These are phyloP conservation scores for Chymomyza fuscimana DNA, from an alignment of 2,888 invertebrate genomes.

Conservation along the genomic window DNA sequence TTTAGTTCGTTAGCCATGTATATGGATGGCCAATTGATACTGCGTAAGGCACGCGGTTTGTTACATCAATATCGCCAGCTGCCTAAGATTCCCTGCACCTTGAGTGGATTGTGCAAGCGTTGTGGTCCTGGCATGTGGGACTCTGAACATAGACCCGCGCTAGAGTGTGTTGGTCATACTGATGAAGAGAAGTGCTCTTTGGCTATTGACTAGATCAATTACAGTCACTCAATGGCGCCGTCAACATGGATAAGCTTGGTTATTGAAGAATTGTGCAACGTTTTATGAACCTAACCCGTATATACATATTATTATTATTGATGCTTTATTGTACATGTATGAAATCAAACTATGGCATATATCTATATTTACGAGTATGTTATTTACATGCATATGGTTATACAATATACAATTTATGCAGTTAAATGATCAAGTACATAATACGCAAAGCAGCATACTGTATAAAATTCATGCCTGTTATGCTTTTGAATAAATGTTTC, in stretches of 20 bases:
- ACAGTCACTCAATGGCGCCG: neutral
- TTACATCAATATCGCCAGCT: conserved; percentile 94
- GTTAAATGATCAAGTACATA: neutral
- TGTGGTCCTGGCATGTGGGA: conserved; percentile 98
- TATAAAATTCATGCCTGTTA: conserved; percentile 7
- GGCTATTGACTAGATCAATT: conserved; percentile 76
- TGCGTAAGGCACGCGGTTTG: conserved; percentile 94
- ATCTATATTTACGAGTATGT: neutral
- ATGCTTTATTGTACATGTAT: neutral
- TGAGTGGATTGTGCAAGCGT: conserved; percentile 91
- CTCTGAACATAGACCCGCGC: conserved; percentile 91
- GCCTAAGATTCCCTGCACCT: conserved; percentile 92
- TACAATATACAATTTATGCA: conserved; percentile 1
- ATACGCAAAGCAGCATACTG: neutral
- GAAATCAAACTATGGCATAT: neutral
- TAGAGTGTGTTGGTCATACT: conserved; percentile 89
- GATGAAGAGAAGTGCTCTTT: conserved; percentile 82
- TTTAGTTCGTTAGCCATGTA: conserved; percentile 98
- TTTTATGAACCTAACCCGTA: neutral
- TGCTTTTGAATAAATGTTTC: conserved; percentile 11
- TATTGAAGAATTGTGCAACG: neutral
- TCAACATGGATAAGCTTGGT: conserved; percentile 4
- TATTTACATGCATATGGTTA: neutral
- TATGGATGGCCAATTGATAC: conserved; percentile 95
- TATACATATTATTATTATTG: neutral